Evolutionary conservation across 2,113 vertebrate genomes (phyloP).

Genomic region (Drymodes brunneopygia): DNA sequence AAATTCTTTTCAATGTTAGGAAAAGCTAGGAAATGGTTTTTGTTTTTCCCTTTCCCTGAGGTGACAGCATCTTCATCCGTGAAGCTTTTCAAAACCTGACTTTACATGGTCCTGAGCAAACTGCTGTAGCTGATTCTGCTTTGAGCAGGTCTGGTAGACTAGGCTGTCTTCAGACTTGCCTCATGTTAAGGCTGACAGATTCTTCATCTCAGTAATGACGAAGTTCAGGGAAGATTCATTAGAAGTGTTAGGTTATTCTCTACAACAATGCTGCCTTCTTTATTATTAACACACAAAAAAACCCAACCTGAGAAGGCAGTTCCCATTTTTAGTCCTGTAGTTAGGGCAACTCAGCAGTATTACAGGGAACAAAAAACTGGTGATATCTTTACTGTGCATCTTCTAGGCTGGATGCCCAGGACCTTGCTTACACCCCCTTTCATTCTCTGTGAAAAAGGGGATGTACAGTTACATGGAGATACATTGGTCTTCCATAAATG

Average conservation of each 20-base stretch:
- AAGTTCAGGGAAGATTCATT: background rate
- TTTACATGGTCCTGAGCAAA: background rate
- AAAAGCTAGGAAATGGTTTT: background rate
- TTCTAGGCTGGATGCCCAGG: background rate
- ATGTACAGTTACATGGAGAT: background rate
- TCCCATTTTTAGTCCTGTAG: background rate
- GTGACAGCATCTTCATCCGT: background rate
- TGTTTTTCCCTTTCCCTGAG: fast-evolving
- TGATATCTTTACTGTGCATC: background rate
- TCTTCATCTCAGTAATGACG: background rate
- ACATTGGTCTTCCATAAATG: background rate
- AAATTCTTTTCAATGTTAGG: background rate
- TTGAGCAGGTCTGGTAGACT: background rate
- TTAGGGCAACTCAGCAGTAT: background rate
- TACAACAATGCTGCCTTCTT: background rate
- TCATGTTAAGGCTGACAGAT: background rate
- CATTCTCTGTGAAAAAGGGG: background rate
- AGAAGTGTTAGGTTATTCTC: background rate
- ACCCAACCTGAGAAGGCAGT: background rate
- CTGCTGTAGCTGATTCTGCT: background rate
- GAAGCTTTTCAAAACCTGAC: background rate
- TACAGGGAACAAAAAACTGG: background rate
- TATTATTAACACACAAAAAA: background rate
- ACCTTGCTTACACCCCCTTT: background rate
- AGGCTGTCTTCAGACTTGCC: background rate